Evolutionary conservation across 2,797 vertebrate genomes (phyloP).

Genomic region (Enteromius treurensis): DNA sequence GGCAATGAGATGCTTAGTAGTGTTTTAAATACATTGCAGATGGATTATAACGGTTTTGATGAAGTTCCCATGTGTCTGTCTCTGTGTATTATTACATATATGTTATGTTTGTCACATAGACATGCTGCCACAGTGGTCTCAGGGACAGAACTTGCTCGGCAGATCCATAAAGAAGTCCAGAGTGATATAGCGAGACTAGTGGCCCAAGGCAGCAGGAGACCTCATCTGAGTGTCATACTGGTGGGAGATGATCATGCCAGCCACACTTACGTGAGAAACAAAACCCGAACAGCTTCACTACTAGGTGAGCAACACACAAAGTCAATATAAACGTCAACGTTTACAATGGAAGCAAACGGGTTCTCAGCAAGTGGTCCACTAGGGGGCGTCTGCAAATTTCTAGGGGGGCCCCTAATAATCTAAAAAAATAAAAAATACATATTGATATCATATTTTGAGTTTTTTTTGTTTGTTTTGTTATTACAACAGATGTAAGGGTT

Average conservation of each 20-base stretch:
- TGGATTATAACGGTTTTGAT: background rate
- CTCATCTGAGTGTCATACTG: slow-evolving; percentile 88
- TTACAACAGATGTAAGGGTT: background rate
- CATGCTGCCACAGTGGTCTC: slow-evolving; percentile 86
- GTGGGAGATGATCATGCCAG: slow-evolving; percentile 92
- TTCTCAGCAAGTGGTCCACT: background rate
- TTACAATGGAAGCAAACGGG: background rate
- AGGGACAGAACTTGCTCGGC: slow-evolving; percentile 86
- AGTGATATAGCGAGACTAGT: slow-evolving; percentile 84
- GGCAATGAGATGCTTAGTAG: background rate
- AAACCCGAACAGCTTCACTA: slow-evolving; percentile 85
- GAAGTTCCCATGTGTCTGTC: background rate
- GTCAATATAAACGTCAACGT: background rate
- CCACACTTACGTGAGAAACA: slow-evolving; percentile 89
- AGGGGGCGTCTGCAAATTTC: background rate
- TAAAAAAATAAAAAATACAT: background rate
- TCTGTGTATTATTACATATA: background rate
- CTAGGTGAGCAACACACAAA: slow-evolving; percentile 77
- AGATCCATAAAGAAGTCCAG: slow-evolving; percentile 87
- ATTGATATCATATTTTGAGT: background rate
- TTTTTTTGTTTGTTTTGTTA: background rate
- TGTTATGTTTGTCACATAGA: slow-evolving; percentile 58
- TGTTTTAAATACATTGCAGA: background rate
- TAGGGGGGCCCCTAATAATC: background rate
- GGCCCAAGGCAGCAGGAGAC: slow-evolving; percentile 85